Conservation (phyloP, 2,888 invertebrate species). For the Nephrotoma flavescens region DNA sequence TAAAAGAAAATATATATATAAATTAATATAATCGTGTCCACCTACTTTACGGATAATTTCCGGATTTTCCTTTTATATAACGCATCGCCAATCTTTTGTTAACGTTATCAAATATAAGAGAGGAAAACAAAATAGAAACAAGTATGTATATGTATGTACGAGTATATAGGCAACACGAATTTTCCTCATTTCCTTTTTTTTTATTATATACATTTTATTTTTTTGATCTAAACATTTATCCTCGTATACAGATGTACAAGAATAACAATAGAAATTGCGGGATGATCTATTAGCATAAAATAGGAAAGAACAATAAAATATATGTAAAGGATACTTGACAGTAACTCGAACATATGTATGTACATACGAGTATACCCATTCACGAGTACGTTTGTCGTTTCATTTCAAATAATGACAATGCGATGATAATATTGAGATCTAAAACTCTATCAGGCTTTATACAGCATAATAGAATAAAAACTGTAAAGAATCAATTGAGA, state of each 20-base stretch:
- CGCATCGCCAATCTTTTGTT: background rate
- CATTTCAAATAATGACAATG: background rate
- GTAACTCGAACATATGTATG: background rate
- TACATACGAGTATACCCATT: background rate
- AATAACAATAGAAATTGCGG: background rate
- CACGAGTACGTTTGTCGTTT: background rate
- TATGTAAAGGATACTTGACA: background rate
- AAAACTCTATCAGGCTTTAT: background rate
- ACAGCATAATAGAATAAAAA: background rate
- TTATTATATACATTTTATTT: background rate
- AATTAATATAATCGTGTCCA: background rate
- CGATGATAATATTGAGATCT: background rate
- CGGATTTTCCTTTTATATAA: background rate
- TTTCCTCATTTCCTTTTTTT: background rate
- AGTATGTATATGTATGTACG: background rate
- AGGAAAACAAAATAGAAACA: background rate
- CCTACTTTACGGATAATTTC: background rate
- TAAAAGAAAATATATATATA: background rate
- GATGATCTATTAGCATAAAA: background rate
- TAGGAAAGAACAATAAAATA: background rate
- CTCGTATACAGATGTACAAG: background rate
- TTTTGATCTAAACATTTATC: background rate
- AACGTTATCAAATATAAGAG: background rate
- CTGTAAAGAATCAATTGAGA: background rate
- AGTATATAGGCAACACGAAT: background rate